These are phyloP conservation scores for Lynx canadensis DNA, from an alignment of 2,113 vertebrate species.

Conservation along the genomic window DNA sequence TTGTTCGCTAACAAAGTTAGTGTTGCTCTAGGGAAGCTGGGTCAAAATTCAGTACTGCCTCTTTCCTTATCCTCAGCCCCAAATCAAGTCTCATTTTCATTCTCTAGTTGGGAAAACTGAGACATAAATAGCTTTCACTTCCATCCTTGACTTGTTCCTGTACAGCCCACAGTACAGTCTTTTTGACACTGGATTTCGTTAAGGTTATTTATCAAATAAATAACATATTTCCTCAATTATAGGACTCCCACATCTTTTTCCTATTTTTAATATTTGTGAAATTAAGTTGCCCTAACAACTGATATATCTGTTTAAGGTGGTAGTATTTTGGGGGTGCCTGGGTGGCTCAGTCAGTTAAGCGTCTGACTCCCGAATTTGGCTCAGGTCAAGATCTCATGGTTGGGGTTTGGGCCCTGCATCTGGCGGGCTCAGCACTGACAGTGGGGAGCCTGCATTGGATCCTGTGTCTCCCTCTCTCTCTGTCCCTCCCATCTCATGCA, in stretches of 20 bases:
- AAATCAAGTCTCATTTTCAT: conserved; percentile 39
- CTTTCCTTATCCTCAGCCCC: not conserved
- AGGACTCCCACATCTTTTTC: not conserved
- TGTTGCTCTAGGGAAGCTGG: not conserved
- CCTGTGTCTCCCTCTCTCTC: too few species aligned
- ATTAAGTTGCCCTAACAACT: conserved; percentile 31
- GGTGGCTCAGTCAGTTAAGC: too few species aligned
- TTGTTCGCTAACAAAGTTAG: not conserved
- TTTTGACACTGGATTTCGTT: not conserved
- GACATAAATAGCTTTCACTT: not conserved
- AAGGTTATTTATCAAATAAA: not conserved
- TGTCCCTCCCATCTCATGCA: too few species aligned
- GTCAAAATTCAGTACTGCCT: not conserved
- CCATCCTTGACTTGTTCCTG: not conserved
- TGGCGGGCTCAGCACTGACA: too few species aligned
- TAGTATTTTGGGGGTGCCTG: not conserved
- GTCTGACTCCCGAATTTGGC: too few species aligned
- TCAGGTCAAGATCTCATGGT: too few species aligned
- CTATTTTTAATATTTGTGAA: not conserved
- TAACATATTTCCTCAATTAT: not conserved
- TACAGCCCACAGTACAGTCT: not conserved
- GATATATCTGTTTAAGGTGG: not conserved
- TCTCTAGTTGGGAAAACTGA: conserved; percentile 17
- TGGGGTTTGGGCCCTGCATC: too few species aligned
- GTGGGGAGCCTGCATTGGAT: too few species aligned